phyloP scores from a whole-genome alignment of 2,888 invertebrate species.

The Pogonocherus hispidulus region DNA sequence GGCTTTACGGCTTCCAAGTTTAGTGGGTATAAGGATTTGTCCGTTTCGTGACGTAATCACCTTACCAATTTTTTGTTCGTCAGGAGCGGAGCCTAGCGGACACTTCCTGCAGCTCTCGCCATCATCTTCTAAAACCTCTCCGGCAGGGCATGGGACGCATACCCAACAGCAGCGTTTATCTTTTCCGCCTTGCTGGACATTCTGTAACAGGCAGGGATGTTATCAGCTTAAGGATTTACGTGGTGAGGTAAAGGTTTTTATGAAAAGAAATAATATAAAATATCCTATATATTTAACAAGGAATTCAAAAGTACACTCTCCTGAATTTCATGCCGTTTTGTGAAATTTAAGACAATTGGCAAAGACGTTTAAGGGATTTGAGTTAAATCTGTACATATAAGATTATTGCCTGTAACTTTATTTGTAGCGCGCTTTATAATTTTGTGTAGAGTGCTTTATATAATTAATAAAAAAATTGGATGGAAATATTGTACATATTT shows the following conservation, averaged over 20 bases:
- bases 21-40: slow-evolving; percentile 19
- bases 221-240: not conserved
- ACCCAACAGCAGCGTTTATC: slow-evolving; percentile 83
- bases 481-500: too few relatives aligned
- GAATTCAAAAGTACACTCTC: not conserved
- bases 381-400: too few relatives aligned
- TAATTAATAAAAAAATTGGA: too few relatives aligned
- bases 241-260: not conserved
- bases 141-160: slow-evolving; percentile 77
- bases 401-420: too few relatives aligned
- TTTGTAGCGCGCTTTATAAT: too few relatives aligned
- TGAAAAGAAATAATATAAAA: not conserved
- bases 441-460: too few relatives aligned
- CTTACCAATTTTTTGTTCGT: slow-evolving; percentile 74
- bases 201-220: slow-evolving; percentile 62
- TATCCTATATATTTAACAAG: not conserved
- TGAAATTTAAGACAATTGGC: not conserved
- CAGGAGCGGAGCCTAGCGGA: slow-evolving; percentile 76
- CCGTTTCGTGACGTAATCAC: slow-evolving; percentile 33
- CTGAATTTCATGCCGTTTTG: not conserved
- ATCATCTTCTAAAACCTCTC: slow-evolving; percentile 72
- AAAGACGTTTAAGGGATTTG: too few relatives aligned
- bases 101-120: slow-evolving; percentile 75
- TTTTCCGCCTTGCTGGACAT: slow-evolving; percentile 73
- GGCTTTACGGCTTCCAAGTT: slow-evolving; percentile 13